Percentiles rank a stretch among this genome's conserved stretches.
Evolutionary conservation across 2,888 invertebrate genomes (phyloP).

Genomic region (Epinotia bilunana): DNA sequence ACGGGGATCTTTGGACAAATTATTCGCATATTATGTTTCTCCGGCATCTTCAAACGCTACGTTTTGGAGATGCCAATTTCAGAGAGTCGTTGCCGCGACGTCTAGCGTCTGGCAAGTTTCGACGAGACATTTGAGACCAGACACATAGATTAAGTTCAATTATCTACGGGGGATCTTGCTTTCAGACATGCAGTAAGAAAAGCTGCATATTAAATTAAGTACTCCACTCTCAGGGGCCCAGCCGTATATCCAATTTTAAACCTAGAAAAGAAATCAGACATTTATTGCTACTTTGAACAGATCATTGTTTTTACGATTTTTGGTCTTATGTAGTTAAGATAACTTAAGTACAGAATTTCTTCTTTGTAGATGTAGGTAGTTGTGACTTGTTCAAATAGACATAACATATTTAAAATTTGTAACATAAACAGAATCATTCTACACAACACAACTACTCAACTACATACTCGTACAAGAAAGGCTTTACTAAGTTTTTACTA

Average conservation of each 20-base stretch:
- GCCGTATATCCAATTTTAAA: not conserved
- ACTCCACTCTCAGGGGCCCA: not conserved
- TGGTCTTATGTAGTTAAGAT: too few species aligned
- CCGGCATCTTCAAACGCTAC: conserved; percentile 11
- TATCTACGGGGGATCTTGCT: conserved; percentile 2
- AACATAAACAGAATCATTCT: too few species aligned
- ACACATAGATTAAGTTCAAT: conserved; percentile 29
- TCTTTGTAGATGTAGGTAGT: too few species aligned
- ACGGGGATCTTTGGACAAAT: not conserved
- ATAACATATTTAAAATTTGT: too few species aligned
- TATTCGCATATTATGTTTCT: conserved; percentile 10
- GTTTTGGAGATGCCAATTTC: conserved; percentile 28
- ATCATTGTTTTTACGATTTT: not conserved
- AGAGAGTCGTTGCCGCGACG: conserved; percentile 13
- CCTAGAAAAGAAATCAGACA: not conserved
- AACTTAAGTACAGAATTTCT: too few species aligned
- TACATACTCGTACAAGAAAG: too few species aligned
- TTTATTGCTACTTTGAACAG: not conserved
- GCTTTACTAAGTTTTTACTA: too few species aligned
- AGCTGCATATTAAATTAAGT: conserved; percentile 1
- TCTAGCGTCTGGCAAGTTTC: conserved; percentile 30
- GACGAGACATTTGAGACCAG: conserved; percentile 22
- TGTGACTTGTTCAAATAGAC: too few species aligned
- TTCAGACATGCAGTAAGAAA: not conserved
- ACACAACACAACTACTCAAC: too few species aligned